Base-by-base conservation (phyloP, 2,888 invertebrate species). In the Amiota minor region DNA sequence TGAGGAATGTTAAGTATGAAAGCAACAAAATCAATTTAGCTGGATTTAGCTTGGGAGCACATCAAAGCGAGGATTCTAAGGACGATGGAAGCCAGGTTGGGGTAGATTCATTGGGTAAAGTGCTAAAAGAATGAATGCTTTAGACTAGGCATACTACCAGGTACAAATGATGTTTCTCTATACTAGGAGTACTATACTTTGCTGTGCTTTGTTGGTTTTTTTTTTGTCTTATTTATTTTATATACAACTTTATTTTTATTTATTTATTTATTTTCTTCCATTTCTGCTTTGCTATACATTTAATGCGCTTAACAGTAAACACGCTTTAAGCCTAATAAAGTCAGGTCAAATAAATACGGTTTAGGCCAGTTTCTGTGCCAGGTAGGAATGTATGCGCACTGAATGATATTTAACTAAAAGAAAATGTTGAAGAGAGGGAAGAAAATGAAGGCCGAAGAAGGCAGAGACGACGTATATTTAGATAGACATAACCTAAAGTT, bases 21-120 rank as follows among this genome's bases (percentile, higher is more conserved):
- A 75, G 76, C 74, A 75, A 77, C 76, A 83, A 85, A 87, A 86
- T 87, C 87, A 86, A 87, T 86, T 86, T 87, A 78, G 77, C 78
- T 73, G 76, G 86, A 86, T 87, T 86, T 87, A 82, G 77, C 72
- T 73, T 75, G 76, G 82, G 59, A 16, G 12, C 59, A 86, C 86
- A 83, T 85, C 87, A 86, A 87, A 86, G 87, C 84, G 78, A 78
- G 78, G 35, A 35, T 35, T 35, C 35, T 35, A 35, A 35, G 35
- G 35, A 35, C 6, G 2, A 35, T 35, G 6, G 2, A 35, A 35
- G 6, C 35, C 6, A 6, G 35, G 35, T 35, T 35, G 35, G 35
- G 35, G 35, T 35, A 23, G 23, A 23, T 23, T 2, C 23, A 23
- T 23, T 23, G 23, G 23, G 2, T 23, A 35, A 35, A 35, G 35